Evolutionary conservation across 2,113 vertebrate genomes (phyloP).

Genomic region (Plestiodon gilberti): DNA sequence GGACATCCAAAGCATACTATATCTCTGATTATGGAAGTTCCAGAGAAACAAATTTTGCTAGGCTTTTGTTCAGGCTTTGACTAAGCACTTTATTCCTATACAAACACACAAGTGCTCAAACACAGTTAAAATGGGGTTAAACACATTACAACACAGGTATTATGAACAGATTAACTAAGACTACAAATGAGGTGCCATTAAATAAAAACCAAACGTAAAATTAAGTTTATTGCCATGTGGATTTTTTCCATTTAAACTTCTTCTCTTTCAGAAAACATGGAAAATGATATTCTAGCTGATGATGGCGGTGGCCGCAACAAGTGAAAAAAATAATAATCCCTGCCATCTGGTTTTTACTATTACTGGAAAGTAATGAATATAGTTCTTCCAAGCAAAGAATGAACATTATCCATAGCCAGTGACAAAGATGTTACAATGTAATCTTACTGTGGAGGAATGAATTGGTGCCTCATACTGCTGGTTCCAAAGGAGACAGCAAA

Average conservation of each 20-base stretch:
- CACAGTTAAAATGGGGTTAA: neutral
- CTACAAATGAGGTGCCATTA: neutral
- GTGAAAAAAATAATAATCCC: constrained; percentile 54
- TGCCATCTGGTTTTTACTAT: neutral
- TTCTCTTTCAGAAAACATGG: constrained; percentile 72
- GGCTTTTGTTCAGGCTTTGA: neutral
- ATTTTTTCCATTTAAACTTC: constrained; percentile 30
- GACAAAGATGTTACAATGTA: constrained; percentile 9
- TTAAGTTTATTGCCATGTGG: neutral
- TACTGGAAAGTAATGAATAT: constrained; percentile 33
- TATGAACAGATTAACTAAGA: neutral
- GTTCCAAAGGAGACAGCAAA: constrained; percentile 32
- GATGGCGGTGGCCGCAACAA: constrained; percentile 19
- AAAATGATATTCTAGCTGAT: constrained; percentile 28
- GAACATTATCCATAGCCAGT: constrained; percentile 26
- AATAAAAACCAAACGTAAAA: neutral
- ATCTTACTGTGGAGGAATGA: constrained; percentile 17
- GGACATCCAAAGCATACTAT: neutral
- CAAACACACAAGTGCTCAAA: neutral
- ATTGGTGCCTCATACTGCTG: neutral
- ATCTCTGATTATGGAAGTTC: too few species aligned
- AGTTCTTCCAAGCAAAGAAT: neutral
- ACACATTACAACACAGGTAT: neutral
- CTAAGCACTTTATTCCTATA: neutral
- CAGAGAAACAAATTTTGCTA: neutral